Percentiles rank a stretch among this genome's conserved stretches.
Evolutionary conservation across 2,888 invertebrate genomes (phyloP).

Genomic region (Agrotis segetum): DNA sequence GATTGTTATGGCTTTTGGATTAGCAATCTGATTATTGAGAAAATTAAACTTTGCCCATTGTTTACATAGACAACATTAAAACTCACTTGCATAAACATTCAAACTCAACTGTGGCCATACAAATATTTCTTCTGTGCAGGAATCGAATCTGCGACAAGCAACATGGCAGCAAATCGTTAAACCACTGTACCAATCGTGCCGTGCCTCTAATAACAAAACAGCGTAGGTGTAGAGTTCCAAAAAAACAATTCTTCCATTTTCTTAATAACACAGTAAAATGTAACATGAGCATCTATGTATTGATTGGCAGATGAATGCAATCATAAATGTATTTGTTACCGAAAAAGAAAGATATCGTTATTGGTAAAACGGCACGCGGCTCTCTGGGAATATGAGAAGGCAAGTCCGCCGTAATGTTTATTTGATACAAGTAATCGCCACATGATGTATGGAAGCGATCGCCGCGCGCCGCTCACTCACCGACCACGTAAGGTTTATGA

Average conservation of each 20-base stretch:
- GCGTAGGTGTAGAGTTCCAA: too few relatives aligned
- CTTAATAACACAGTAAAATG: background rate
- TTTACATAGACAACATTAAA: too few relatives aligned
- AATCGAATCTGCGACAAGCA: too few relatives aligned
- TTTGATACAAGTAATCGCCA: conserved; percentile 89
- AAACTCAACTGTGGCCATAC: too few relatives aligned
- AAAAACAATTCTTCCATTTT: background rate
- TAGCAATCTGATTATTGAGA: too few relatives aligned
- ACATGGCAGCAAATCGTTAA: too few relatives aligned
- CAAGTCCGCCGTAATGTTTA: conserved; percentile 86
- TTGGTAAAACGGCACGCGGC: conserved; percentile 78
- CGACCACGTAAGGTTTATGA: conserved; percentile 83
- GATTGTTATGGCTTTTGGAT: background rate
- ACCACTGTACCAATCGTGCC: too few relatives aligned
- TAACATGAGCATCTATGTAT: conserved; percentile 17
- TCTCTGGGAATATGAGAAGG: conserved; percentile 79
- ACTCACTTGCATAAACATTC: too few relatives aligned
- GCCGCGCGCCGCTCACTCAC: conserved; percentile 71
- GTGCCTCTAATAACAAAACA: background rate
- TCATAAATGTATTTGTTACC: conserved; percentile 80
- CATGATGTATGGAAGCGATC: conserved; percentile 85
- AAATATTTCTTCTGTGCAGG: too few relatives aligned
- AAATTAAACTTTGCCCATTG: too few relatives aligned
- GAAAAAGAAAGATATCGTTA: conserved; percentile 81
- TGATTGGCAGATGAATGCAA: conserved; percentile 69